phyloP scores from a whole-genome alignment of 2,888 invertebrate species.

The Aphodius granarius region DNA sequence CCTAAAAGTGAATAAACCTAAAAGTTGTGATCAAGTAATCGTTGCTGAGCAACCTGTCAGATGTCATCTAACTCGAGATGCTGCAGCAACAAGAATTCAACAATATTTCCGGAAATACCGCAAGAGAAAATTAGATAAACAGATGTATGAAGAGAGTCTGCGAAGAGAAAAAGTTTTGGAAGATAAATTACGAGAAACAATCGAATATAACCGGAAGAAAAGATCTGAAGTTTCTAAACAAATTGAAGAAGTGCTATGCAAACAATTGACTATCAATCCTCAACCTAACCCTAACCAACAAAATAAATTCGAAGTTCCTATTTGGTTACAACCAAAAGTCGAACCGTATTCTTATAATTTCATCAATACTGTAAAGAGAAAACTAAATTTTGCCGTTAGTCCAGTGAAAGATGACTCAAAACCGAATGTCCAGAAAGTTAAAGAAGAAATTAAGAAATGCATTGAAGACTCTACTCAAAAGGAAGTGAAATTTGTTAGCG shows the following conservation, averaged over 20 bases:
- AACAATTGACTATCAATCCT: neutral
- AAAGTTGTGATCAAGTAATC: neutral
- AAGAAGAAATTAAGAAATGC: constrained; percentile 22
- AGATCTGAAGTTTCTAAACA: neutral
- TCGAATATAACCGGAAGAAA: constrained; percentile 1
- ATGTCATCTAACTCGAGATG: neutral
- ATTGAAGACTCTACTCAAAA: constrained; percentile 11
- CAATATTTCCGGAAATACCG: constrained; percentile 37
- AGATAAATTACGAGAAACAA: constrained; percentile 19
- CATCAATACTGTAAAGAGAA: constrained; percentile 62
- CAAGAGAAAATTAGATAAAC: constrained; percentile 30
- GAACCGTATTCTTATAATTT: constrained; percentile 63
- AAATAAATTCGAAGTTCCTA: constrained; percentile 35
- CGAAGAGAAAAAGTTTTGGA: constrained; percentile 12
- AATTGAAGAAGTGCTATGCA: neutral
- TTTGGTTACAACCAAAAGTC: constrained; percentile 51
- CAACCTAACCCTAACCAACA: neutral
- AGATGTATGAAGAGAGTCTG: neutral
- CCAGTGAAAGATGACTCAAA: constrained; percentile 2
- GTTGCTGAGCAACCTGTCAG: neutral
- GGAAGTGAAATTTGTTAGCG: neutral
- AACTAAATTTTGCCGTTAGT: constrained; percentile 51
- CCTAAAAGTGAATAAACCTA: neutral
- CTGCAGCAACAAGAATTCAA: constrained; percentile 41
- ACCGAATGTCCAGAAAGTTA: constrained; percentile 8